Evolutionary conservation across 2,888 invertebrate species (phyloP), one percentile per base, ranked within the genome.

Genomic region (Apodemia duryi): DNA sequence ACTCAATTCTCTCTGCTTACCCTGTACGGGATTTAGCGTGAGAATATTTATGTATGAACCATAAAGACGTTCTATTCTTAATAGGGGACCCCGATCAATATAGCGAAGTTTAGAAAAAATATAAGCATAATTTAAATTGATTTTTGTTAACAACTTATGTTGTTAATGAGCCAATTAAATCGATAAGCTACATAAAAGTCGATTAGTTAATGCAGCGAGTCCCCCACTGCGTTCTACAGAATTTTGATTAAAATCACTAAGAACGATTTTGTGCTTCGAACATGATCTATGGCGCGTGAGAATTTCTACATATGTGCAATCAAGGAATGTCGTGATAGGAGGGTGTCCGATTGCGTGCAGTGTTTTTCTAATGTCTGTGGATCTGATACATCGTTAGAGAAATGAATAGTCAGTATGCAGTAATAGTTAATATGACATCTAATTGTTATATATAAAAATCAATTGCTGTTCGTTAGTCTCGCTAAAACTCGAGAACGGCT

Each of bases 271-370:
- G 73, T 71, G 69, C 75, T 75, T 72, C 73, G 73, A 77, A 76
- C 76, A 74, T 77, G 79, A 82, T 81, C 77, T 80, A 75, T 71
- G 75, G 77, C 32, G 82, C 88, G 88, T 88, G 90, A 87, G 90
- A 90, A 89, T 84, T 77, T 57, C 80, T 82, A n/a, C n/a, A n/a
- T n/a, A 76, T 76, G 72, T 77, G 84, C 86, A 87, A 88, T 89
- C 88, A 89, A 85, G 89, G 84, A 85, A 82, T 81, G 83, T 81
- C 57, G 57, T 32, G 57, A 57, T 81, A 83, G 84, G 86, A 83
- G 85, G 85, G 84, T 81, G 80, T 81, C 83, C 85, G 83, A 86
- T 86, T 86, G 57, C 57, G 35, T 57, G 57, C 10, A 13, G 13
- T 13, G 32, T 57, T 57, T 57, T 57, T 57, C 29, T 57, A 35